Base-by-base conservation (phyloP, 53 echinoderm and acorn worm genomes). In the Glandiceps talaboti region DNA sequence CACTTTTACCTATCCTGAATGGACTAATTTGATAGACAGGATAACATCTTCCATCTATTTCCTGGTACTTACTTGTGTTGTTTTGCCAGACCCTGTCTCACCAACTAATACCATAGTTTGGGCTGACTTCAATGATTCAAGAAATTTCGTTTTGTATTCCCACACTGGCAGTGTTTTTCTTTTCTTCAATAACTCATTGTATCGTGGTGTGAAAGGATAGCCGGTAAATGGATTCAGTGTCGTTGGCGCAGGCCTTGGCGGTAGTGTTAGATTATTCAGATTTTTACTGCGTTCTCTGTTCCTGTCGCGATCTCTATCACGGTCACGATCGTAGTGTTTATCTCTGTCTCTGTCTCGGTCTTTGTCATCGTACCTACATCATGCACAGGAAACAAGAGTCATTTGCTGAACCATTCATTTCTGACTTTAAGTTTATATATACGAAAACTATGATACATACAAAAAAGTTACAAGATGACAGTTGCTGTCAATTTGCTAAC, bases 31-130 rank as follows among this genome's bases (percentile, higher is more conserved):
- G n/a, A n/a, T n/a, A n/a, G n/a, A n/a, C n/a, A n/a, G n/a, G n/a
- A n/a, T n/a, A n/a, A n/a, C n/a, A n/a, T n/a, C n/a, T n/a, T n/a
- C n/a, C n/a, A n/a, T n/a, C n/a, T n/a, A n/a, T n/a, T n/a, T n/a
- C n/a, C n/a, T n/a, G n/a, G n/a, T 45, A 75, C 86, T 88, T 80
- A 93, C 97, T 85, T 97, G 97, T 91, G 97, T 97, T 32, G 97
- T 97, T 84, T 97, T 97, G 1, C 97, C 97, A 74, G 97, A 97
- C 27, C 96, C 97, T 26, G 97, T 97, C 78, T 97, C 97, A 77
- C 97, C 97, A 28, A 97, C 97, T 73, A 97, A 86, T 64, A 97
- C 93, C 82, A 93, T 88, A 73, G 92, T 90, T 76, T 97, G 93
- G 81, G 88, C 86, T 74, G 87, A 88, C 32, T 97, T 87, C 33